Evolutionary conservation across 2,888 invertebrate species (phyloP).

Genomic region (Lumbricus terrestris): DNA sequence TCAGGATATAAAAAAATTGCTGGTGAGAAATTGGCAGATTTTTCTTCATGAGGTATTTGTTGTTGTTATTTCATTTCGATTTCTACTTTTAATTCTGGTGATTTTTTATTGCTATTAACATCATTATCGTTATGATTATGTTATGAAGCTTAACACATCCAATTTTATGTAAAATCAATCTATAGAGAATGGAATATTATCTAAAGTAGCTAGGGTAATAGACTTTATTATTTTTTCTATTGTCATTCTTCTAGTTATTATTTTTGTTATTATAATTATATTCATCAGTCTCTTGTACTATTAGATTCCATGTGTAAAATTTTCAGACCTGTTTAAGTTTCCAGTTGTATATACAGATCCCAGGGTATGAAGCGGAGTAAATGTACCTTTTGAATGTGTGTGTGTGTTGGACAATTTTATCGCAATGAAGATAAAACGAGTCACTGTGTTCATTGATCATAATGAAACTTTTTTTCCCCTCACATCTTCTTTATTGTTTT

Average conservation of each 20-base stretch:
- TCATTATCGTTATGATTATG: background rate
- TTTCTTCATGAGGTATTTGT: background rate
- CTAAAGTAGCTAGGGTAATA: too few relatives aligned
- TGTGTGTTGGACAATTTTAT: too few relatives aligned
- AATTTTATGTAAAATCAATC: too few relatives aligned
- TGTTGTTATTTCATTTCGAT: too few relatives aligned
- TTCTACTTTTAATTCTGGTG: background rate
- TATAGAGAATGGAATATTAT: too few relatives aligned
- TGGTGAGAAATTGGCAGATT: background rate
- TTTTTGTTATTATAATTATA: background rate
- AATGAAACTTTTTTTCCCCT: background rate
- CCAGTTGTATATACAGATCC: background rate
- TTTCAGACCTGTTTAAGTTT: background rate
- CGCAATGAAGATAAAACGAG: too few relatives aligned
- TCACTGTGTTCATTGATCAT: background rate
- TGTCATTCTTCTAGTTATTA: background rate
- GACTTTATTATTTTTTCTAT: too few relatives aligned
- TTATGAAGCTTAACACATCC: background rate
- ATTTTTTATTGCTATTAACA: background rate
- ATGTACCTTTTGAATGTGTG: background rate
- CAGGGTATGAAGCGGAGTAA: background rate
- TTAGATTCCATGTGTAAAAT: constrained; percentile 3
- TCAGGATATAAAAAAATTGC: too few relatives aligned
- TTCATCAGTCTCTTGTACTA: background rate
- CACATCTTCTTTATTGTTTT: background rate